A percentile compares a stretch with the other conserved stretches of the same genome.
Conservation (phyloP, 2,113 vertebrate species). For the Columbina picui region DNA sequence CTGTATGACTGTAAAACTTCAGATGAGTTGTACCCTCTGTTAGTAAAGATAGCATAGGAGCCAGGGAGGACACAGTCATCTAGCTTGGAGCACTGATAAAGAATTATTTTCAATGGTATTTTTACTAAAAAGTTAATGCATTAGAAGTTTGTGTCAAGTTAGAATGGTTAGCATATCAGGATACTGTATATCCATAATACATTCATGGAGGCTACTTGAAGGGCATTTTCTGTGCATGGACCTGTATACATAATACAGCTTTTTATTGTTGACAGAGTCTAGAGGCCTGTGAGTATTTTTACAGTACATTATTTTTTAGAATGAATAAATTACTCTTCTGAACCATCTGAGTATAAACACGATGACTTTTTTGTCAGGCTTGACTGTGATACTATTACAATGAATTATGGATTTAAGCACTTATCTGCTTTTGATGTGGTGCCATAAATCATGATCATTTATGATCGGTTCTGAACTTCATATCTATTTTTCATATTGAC, state of each 20-base stretch:
- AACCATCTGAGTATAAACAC: constrained; percentile 29
- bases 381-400: constrained; percentile 23
- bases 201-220: constrained; percentile 13
- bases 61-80: background rate
- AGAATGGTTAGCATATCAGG: background rate
- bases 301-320: constrained; percentile 58
- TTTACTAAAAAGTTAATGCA: background rate
- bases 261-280: constrained; percentile 39
- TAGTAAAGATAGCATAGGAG: background rate
- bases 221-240: background rate
- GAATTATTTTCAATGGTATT: background rate
- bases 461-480: constrained; percentile 8
- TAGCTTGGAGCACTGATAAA: background rate
- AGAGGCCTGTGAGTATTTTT: constrained; percentile 34
- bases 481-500: background rate
- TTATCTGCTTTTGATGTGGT: constrained; percentile 30
- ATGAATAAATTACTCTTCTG: constrained; percentile 57
- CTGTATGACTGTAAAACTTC: background rate
- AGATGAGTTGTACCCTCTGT: background rate
- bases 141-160: constrained; percentile 5
- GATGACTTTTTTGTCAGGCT: constrained; percentile 48
- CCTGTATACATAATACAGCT: background rate
- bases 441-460: constrained; percentile 18
- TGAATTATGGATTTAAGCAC: constrained; percentile 36
- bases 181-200: background rate